phyloP scores from a whole-genome alignment of 2,113 vertebrate species.

The Trichomycterus rosablanca region DNA sequence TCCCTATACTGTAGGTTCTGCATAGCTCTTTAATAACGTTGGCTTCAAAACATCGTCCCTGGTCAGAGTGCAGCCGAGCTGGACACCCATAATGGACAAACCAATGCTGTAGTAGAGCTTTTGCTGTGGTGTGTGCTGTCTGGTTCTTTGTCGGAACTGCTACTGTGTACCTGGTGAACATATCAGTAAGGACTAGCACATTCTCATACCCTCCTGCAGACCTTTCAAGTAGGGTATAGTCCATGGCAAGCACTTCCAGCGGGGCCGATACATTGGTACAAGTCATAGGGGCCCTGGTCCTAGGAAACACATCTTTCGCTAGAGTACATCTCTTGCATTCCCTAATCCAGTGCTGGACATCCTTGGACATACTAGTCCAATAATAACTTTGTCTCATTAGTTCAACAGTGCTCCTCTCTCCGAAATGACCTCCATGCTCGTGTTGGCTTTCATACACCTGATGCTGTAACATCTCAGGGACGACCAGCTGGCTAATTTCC shows the following conservation, averaged over 20 bases:
- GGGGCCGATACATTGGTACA: conserved; percentile 10
- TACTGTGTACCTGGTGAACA: not conserved
- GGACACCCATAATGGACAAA: conserved; percentile 22
- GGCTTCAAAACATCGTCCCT: conserved; percentile 25
- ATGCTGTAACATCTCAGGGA: not conserved
- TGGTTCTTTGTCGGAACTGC: not conserved
- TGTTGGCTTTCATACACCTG: conserved; percentile 15
- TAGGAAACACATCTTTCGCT: conserved; percentile 20
- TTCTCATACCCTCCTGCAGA: conserved; percentile 24
- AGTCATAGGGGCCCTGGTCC: conserved; percentile 9
- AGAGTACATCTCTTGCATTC: conserved; percentile 18
- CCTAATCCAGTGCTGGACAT: not conserved
- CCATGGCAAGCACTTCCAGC: conserved; percentile 25
- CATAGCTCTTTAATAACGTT: conserved; percentile 15
- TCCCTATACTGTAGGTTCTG: conserved; percentile 10
- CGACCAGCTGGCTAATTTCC: conserved; percentile 20
- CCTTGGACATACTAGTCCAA: conserved; percentile 14
- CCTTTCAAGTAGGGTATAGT: conserved; percentile 12
- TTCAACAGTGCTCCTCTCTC: not conserved
- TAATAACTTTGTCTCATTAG: conserved; percentile 4
- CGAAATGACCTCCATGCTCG: conserved; percentile 14
- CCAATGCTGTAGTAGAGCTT: not conserved
- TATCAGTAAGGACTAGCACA: conserved; percentile 7
- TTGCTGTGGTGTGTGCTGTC: not conserved
- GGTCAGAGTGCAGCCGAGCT: conserved; percentile 7